Conservation (phyloP, 2,888 invertebrate genomes). For the Piscicola geometra region DNA sequence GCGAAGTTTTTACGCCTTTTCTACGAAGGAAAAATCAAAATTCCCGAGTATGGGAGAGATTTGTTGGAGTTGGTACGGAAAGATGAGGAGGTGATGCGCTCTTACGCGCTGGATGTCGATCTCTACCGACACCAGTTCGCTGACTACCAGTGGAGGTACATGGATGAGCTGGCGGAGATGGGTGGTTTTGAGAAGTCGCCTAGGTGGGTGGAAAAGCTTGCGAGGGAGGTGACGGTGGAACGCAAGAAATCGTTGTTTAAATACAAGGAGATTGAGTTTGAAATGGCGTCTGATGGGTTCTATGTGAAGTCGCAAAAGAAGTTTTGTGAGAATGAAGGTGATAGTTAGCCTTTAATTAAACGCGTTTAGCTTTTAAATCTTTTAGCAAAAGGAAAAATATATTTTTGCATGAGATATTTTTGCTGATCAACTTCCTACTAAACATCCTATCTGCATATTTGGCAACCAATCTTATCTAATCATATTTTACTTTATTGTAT, state of each 20-base stretch:
- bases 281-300: slow-evolving; percentile 6
- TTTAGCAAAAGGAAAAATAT: too few species aligned
- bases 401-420: too few species aligned
- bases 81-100: not conserved
- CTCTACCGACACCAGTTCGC: not conserved
- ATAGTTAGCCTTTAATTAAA: too few species aligned
- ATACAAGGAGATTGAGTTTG: not conserved
- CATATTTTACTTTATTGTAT: too few species aligned
- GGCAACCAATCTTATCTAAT: too few species aligned
- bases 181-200: slow-evolving; percentile 1
- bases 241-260: not conserved
- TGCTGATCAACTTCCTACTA: too few species aligned
- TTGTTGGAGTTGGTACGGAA: not conserved
- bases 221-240: not conserved
- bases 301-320: not conserved
- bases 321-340: too few species aligned
- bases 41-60: not conserved
- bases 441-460: too few species aligned
- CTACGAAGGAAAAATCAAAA: not conserved
- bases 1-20: slow-evolving; percentile 14
- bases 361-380: too few species aligned
- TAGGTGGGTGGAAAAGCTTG: not conserved
- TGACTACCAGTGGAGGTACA: not conserved
- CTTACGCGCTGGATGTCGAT: not conserved
- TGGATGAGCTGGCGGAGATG: not conserved